Evolutionary conservation across 2,797 vertebrate species (phyloP).

Genomic region (Pipistrellus kuhlii): DNA sequence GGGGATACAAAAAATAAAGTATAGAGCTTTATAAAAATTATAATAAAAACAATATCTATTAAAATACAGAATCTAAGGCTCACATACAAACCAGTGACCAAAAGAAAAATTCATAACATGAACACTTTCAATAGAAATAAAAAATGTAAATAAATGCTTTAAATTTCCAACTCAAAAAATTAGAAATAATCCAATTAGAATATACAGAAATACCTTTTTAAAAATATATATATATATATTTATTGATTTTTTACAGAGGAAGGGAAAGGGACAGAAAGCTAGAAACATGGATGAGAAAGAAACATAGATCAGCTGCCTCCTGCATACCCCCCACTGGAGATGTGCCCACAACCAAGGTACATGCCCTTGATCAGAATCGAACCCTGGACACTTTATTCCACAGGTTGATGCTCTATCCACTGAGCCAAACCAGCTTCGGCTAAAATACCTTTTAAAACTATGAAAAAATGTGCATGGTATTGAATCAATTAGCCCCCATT

Average conservation of each 20-base stretch:
- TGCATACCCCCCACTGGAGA: too few species aligned
- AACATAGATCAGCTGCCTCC: too few species aligned
- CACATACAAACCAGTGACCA: not conserved
- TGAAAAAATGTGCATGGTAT: not conserved
- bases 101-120: slow-evolving; percentile 19
- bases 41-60: not conserved
- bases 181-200: not conserved
- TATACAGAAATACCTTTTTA: not conserved
- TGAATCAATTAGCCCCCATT: not conserved
- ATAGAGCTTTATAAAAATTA: not conserved
- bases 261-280: too few species aligned
- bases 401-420: too few species aligned
- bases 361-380: too few species aligned
- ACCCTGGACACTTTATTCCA: too few species aligned
- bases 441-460: not conserved
- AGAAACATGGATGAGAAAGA: too few species aligned
- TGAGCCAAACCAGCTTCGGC: too few species aligned
- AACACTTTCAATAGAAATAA: not conserved
- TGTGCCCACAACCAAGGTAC: too few species aligned
- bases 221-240: not conserved
- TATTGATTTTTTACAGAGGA: too few species aligned
- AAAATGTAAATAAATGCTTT: not conserved
- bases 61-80: not conserved
- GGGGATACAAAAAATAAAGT: not conserved
- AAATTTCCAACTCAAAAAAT: not conserved